A percentile compares a stretch with the other conserved stretches of the same genome.
Evolutionary conservation across 2,888 invertebrate species (phyloP).

Genomic region (Tetanocera ferruginea): DNA sequence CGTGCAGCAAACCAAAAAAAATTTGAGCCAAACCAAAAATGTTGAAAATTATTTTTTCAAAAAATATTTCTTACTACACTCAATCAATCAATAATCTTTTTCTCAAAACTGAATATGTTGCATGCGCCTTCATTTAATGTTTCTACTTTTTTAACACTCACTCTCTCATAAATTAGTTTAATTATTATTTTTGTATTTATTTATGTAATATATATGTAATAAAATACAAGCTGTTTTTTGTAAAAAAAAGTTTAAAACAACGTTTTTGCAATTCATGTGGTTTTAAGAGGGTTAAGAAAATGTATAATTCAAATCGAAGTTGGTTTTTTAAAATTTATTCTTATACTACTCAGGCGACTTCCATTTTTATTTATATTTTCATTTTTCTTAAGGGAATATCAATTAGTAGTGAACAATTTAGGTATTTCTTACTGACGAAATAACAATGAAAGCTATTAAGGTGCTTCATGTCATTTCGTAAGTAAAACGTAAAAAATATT

Average conservation of each 20-base stretch:
- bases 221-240: slow-evolving; percentile 56
- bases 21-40: slow-evolving; percentile 63
- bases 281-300: no score
- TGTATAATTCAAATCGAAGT: no score
- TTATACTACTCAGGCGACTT: no score
- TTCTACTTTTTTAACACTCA: slow-evolving; percentile 44
- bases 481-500: no score
- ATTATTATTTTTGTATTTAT: slow-evolving; percentile 66
- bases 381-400: no score
- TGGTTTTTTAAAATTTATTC: no score
- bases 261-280: background rate
- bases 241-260: slow-evolving; percentile 48
- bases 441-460: no score
- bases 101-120: slow-evolving; percentile 24
- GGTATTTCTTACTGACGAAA: no score
- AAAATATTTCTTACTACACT: slow-evolving; percentile 7
- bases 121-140: slow-evolving; percentile 24
- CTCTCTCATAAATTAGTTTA: slow-evolving; percentile 60
- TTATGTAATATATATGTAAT: slow-evolving; percentile 59
- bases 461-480: no score
- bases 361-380: no score
- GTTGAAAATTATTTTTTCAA: slow-evolving; percentile 44
- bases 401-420: no score
- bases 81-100: slow-evolving; percentile 21
- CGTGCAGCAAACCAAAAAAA: background rate